Evolutionary conservation across 2,797 vertebrate species (phyloP).

Genomic region (Clamator glandarius): DNA sequence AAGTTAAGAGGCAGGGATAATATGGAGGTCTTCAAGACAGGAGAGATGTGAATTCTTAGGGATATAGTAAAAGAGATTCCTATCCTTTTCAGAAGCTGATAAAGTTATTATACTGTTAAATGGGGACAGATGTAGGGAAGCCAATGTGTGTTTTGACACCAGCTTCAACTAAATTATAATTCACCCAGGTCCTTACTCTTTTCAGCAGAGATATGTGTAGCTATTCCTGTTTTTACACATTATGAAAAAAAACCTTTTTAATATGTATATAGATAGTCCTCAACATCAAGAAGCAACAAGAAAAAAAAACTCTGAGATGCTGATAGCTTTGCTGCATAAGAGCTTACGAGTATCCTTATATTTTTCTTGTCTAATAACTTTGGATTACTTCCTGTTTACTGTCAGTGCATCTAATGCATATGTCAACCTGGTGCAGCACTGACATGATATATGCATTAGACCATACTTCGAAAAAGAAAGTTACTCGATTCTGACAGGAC

Average conservation of each 20-base stretch:
- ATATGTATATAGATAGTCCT: background rate
- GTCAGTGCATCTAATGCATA: slow-evolving; percentile 25
- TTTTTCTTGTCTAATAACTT: slow-evolving; percentile 38
- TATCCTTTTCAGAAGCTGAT: background rate
- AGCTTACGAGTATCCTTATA: background rate
- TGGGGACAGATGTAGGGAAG: background rate
- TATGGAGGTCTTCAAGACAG: background rate
- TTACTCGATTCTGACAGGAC: slow-evolving; percentile 54
- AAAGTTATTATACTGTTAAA: background rate
- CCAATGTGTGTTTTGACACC: background rate
- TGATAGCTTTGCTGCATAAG: slow-evolving; percentile 18
- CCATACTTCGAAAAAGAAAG: slow-evolving; percentile 57
- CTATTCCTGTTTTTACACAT: background rate
- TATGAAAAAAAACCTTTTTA: slow-evolving; percentile 51
- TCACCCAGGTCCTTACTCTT: background rate
- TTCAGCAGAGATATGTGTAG: background rate
- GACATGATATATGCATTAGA: slow-evolving; percentile 63
- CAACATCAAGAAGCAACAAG: background rate
- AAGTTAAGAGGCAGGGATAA: background rate
- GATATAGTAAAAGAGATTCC: background rate
- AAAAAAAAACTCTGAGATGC: background rate
- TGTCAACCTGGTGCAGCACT: slow-evolving; percentile 39
- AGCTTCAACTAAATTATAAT: background rate
- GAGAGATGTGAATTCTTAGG: background rate
- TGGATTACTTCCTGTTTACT: slow-evolving; percentile 60